Percentiles rank a stretch among this genome's conserved stretches.
These are phyloP conservation scores for Mystacornis crossleyi DNA, from an alignment of 2,113 vertebrate genomes.

Conservation along the genomic window DNA sequence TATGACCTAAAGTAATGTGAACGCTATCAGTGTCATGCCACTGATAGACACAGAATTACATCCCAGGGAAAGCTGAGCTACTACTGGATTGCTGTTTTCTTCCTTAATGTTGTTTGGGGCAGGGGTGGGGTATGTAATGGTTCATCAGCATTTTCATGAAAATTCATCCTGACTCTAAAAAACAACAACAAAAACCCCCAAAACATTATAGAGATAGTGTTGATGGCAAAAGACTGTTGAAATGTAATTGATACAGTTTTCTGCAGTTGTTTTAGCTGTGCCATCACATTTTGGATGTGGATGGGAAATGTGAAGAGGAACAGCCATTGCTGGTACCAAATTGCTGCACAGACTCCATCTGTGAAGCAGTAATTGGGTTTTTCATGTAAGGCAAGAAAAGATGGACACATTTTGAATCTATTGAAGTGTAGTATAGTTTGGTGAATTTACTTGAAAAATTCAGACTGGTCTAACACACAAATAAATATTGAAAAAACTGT, in stretches of 20 bases:
- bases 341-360: background rate
- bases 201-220: background rate
- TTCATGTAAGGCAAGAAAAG: constrained; percentile 2
- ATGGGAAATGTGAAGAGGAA: background rate
- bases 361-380: background rate
- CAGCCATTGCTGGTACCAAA: background rate
- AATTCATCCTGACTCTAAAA: background rate
- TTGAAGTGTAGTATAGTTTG: background rate
- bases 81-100: background rate
- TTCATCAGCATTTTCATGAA: background rate
- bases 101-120: background rate
- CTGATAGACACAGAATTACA: background rate
- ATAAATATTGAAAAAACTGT: background rate
- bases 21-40: background rate
- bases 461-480: background rate
- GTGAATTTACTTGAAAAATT: constrained; percentile 17
- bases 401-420: background rate
- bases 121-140: background rate
- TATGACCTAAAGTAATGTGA: background rate
- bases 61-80: background rate
- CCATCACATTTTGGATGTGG: background rate
- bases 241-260: background rate
- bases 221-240: background rate
- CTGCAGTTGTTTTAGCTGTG: background rate
- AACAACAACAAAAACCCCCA: background rate